Percentiles rank a stretch among this genome's conserved stretches.
Evolutionary conservation across 2,888 invertebrate species (phyloP).

Genomic region (Dolichomitus sp.): DNA sequence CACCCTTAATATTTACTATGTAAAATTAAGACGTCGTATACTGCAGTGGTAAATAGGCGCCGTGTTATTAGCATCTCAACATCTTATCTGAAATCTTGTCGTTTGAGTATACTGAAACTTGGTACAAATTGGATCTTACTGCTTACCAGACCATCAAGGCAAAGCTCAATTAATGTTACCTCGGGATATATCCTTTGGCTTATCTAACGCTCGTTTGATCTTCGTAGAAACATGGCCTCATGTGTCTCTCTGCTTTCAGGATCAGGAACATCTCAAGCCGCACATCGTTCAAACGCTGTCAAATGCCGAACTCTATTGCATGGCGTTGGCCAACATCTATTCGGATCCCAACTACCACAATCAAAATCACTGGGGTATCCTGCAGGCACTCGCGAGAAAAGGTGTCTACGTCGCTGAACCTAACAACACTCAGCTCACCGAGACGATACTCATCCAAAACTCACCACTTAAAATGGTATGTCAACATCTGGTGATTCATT

Average conservation of each 20-base stretch:
- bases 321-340: slow-evolving; percentile 97
- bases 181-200: slow-evolving; percentile 1
- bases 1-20: not conserved
- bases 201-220: slow-evolving; percentile 28
- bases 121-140: slow-evolving; percentile 49
- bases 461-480: slow-evolving; percentile 97
- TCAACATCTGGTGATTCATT: not conserved
- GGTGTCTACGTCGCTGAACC: slow-evolving; percentile 95
- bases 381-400: slow-evolving; percentile 97
- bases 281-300: slow-evolving; percentile 96
- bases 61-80: slow-evolving; percentile 50
- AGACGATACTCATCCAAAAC: slow-evolving; percentile 98
- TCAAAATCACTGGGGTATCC: slow-evolving; percentile 97
- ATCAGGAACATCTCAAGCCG: slow-evolving; percentile 97
- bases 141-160: not conserved
- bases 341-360: slow-evolving; percentile 98
- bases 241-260: slow-evolving; percentile 87
- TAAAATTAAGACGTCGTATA: slow-evolving; percentile 21
- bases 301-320: slow-evolving; percentile 97
- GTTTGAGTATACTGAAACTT: slow-evolving; percentile 32
- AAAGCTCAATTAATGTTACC: slow-evolving; percentile 38
- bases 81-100: slow-evolving; percentile 42
- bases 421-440: slow-evolving; percentile 95
- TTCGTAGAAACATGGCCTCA: not conserved
- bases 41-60: slow-evolving; percentile 24